These are phyloP conservation scores for Elysia chlorotica DNA, from an alignment of 1,140 invertebrate species.

Conservation along the genomic window DNA sequence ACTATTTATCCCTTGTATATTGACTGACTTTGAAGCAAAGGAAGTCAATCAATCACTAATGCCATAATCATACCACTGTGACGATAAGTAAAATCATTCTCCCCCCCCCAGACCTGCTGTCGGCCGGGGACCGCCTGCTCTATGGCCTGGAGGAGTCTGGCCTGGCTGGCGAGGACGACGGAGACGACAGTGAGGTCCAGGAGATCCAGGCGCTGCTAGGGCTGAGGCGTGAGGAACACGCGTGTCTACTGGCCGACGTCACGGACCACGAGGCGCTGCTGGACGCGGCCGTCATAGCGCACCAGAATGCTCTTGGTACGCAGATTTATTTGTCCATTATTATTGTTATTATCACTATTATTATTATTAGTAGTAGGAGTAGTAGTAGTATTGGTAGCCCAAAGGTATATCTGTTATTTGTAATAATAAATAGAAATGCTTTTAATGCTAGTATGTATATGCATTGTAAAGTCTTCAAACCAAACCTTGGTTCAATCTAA, in stretches of 20 bases:
- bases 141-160: constrained; percentile 70
- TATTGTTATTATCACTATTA: not conserved
- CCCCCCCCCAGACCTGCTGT: constrained; percentile 33
- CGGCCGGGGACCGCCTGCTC: constrained; percentile 45
- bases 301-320: constrained; percentile 80
- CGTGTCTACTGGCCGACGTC: constrained; percentile 74
- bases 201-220: constrained; percentile 90
- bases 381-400: no score
- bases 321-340: not conserved
- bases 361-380: no score
- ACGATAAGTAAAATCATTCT: no score
- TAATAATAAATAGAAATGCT: not conserved
- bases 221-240: constrained; percentile 80
- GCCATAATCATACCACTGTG: no score
- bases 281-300: constrained; percentile 85
- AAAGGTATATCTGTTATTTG: no score
- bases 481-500: no score
- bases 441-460: not conserved
- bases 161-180: constrained; percentile 66
- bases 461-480: no score
- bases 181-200: no score
- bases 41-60: no score
- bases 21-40: no score
- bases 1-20: no score
- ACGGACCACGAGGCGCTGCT: constrained; percentile 81